Conservation (phyloP, 53 echinoderm and acorn worm species). For the Holothuria leucospilota region DNA sequence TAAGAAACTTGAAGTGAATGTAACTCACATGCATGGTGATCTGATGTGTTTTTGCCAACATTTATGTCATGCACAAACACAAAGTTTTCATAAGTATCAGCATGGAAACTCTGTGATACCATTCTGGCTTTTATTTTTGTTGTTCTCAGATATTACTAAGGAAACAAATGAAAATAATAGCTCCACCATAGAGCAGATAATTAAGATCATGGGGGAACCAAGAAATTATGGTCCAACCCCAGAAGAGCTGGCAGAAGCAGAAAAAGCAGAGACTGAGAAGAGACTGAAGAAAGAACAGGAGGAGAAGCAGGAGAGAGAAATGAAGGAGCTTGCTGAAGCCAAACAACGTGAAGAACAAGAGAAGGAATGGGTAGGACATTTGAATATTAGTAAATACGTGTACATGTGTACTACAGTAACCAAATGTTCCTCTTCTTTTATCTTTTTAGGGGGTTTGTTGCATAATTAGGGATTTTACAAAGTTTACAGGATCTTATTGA, state of each 20-base stretch:
- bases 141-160: conserved; percentile 83
- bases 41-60: too few relatives aligned
- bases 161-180: conserved; percentile 78
- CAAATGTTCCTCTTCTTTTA: too few relatives aligned
- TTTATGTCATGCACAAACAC: too few relatives aligned
- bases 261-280: conserved; percentile 87
- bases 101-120: neutral
- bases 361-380: conserved; percentile 88
- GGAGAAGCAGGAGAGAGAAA: conserved; percentile 88
- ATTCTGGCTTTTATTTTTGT: conserved; percentile 2
- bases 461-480: too few relatives aligned
- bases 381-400: neutral
- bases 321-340: conserved; percentile 84
- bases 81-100: neutral
- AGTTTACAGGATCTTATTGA: too few relatives aligned
- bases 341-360: conserved; percentile 79
- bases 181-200: conserved; percentile 82
- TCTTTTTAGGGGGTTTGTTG: too few relatives aligned
- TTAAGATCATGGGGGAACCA: conserved; percentile 97
- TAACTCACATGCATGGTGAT: too few relatives aligned
- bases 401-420: too few relatives aligned
- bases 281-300: conserved; percentile 91
- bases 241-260: conserved; percentile 93
- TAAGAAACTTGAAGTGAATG: too few relatives aligned
- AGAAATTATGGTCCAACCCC: conserved; percentile 95